phyloP scores from a whole-genome alignment of 2,113 vertebrate genomes.

The Peromyscus californicus region DNA sequence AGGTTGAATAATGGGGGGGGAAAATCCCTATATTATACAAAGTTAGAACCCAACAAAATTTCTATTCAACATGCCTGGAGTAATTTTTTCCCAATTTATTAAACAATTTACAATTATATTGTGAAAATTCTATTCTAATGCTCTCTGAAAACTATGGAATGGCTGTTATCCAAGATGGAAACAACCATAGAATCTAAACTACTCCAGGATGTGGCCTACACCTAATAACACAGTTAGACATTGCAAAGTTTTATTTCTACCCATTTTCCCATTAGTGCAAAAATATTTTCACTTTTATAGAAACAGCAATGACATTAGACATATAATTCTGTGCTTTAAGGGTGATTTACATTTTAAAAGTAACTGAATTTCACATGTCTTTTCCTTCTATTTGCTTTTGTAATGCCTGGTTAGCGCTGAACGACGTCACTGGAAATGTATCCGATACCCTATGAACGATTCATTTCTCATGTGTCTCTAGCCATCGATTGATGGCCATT shows the following conservation, averaged over 20 bases:
- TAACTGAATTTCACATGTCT: constrained; percentile 22
- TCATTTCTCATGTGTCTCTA: constrained; percentile 83
- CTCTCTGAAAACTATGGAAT: constrained; percentile 22
- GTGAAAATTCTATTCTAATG: constrained; percentile 8
- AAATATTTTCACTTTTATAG: neutral
- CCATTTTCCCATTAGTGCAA: constrained; percentile 55
- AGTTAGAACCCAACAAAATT: constrained; percentile 36
- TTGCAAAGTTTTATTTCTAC: constrained; percentile 62
- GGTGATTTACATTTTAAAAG: constrained; percentile 35
- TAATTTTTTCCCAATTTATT: constrained; percentile 45
- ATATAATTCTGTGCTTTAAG: constrained; percentile 29
- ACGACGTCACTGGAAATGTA: constrained; percentile 36
- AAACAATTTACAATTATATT: constrained; percentile 33
- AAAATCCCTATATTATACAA: constrained; percentile 12
- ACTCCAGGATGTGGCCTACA: neutral
- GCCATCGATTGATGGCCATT: constrained; percentile 97
- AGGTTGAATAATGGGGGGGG: neutral
- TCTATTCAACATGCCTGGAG: neutral
- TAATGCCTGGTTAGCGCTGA: constrained; percentile 34
- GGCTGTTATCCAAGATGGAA: constrained; percentile 40
- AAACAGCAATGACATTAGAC: constrained; percentile 40
- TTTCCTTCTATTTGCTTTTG: constrained; percentile 39
- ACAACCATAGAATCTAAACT: neutral
- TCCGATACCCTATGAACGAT: neutral
- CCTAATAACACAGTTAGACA: constrained; percentile 26